A percentile compares a stretch with the other conserved stretches of the same genome.
These are phyloP conservation scores for Eulemur albifrons DNA, from an alignment of 2,797 vertebrate genomes.

Conservation along the genomic window DNA sequence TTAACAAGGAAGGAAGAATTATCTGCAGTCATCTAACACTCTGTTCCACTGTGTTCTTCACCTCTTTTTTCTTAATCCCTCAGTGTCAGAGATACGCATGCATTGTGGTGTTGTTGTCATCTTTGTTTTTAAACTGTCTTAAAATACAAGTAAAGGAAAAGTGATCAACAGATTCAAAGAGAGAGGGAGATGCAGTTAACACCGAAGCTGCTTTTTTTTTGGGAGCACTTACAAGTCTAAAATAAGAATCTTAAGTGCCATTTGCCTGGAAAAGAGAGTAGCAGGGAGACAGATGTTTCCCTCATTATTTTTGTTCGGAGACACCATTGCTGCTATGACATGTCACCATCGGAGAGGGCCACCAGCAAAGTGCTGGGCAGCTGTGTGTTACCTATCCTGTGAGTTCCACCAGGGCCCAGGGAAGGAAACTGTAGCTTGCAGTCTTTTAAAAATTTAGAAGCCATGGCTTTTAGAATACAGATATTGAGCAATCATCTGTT, in stretches of 20 bases:
- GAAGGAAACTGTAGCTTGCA: not conserved
- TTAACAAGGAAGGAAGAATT: not conserved
- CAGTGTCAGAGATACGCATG: not conserved
- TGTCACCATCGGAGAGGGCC: conserved; percentile 48
- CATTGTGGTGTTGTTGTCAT: not conserved
- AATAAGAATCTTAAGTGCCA: conserved; percentile 60
- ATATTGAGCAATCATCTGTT: not conserved
- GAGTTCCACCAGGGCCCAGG: conserved; percentile 35
- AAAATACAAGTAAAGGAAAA: conserved; percentile 45
- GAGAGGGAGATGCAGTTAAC: conserved; percentile 18
- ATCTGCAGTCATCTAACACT: not conserved
- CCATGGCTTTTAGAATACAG: conserved; percentile 13
- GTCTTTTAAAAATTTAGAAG: conserved; percentile 9
- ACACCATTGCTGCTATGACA: conserved; percentile 31
- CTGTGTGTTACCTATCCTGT: conserved; percentile 55
- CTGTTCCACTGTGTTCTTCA: not conserved
- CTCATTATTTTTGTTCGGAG: conserved; percentile 72
- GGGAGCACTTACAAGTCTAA: conserved; percentile 35
- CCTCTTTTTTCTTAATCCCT: not conserved
- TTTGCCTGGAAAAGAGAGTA: conserved; percentile 66
- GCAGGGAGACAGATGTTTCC: conserved; percentile 75
- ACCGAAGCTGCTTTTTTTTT: not conserved
- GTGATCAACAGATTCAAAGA: conserved; percentile 32
- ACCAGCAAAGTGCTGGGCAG: conserved; percentile 53
- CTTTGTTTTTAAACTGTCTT: conserved; percentile 23